Evolutionary conservation across 2,888 invertebrate genomes (phyloP).

Genomic region (Mimachlamys varia): DNA sequence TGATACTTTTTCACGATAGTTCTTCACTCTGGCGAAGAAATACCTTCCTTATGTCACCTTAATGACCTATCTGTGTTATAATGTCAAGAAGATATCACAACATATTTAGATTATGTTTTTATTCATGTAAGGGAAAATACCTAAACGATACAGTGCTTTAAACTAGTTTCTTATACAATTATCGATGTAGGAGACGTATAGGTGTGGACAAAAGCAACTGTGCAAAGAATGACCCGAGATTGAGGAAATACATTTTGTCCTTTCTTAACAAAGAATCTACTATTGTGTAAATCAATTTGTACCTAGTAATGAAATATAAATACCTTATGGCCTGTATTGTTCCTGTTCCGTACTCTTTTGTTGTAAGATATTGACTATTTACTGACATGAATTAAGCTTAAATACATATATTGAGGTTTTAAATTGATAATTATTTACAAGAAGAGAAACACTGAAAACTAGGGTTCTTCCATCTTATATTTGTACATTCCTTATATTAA

Average conservation of each 20-base stretch:
- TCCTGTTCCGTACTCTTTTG: background rate
- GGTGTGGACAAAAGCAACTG: background rate
- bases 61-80: no score
- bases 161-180: background rate
- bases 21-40: no score
- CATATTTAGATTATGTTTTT: no score
- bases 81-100: no score
- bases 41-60: no score
- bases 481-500: no score
- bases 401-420: background rate
- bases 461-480: no score
- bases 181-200: background rate
- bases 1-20: background rate
- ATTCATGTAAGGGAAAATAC: no score
- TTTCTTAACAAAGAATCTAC: background rate
- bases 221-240: background rate
- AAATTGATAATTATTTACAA: no score
- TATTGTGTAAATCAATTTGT: background rate
- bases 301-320: background rate
- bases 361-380: background rate
- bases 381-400: background rate
- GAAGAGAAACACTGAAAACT: no score
- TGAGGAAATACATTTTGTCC: background rate
- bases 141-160: no score
- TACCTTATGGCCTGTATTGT: background rate